These are phyloP conservation scores for Euphonia xanthogaster DNA, from an alignment of 2,797 vertebrate species.

Conservation along the genomic window DNA sequence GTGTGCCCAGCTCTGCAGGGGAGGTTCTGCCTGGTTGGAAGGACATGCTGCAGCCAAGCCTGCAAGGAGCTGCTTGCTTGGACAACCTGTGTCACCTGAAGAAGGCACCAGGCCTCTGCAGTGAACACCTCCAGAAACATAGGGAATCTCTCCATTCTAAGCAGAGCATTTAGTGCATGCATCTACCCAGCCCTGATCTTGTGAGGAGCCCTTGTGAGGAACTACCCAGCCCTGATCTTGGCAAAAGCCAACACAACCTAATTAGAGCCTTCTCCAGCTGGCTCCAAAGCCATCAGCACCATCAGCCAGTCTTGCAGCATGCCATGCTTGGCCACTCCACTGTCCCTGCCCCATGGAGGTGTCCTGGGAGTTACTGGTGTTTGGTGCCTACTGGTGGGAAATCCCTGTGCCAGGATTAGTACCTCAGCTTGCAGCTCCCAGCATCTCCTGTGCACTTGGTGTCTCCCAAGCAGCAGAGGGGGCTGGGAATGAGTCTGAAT, in stretches of 20 bases:
- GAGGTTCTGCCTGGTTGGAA: not conserved
- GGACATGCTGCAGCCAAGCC: not conserved
- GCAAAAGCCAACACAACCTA: not conserved
- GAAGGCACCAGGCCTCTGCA: not conserved
- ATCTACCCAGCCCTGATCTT: not conserved
- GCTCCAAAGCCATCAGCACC: not conserved
- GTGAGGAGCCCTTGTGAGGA: no score
- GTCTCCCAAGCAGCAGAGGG: not conserved
- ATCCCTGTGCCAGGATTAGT: not conserved
- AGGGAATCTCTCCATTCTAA: not conserved
- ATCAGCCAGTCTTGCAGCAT: not conserved
- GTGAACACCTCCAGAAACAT: not conserved
- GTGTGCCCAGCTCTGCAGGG: not conserved
- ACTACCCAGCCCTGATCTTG: not conserved
- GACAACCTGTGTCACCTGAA: not conserved
- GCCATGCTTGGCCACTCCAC: not conserved
- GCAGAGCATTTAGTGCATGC: rapidly evolving
- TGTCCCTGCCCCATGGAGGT: not conserved
- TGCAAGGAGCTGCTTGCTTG: not conserved
- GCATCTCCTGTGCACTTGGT: not conserved
- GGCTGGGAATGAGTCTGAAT: not conserved
- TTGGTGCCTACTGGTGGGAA: not conserved
- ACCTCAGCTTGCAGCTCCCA: rapidly evolving
- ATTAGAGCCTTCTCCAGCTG: not conserved
- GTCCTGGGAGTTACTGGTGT: not conserved